Percentiles rank a stretch among this genome's conserved stretches.
Conservation (phyloP, 1,140 invertebrate genomes). For the Zaprionus vittiger region DNA sequence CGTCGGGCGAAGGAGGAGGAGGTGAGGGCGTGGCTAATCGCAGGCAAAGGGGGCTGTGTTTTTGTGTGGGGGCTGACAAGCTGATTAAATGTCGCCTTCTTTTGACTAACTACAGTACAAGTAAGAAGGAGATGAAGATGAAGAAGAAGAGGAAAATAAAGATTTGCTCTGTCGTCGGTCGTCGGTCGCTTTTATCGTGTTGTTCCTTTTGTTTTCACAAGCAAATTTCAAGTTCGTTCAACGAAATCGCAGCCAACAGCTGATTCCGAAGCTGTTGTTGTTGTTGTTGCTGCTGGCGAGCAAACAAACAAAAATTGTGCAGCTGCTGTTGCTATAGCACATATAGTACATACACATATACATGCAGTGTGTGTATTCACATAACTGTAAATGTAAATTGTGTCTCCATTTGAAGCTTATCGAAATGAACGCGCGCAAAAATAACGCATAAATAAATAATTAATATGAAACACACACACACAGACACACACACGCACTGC, state of each 20-base stretch:
- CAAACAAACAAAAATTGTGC: constrained; percentile 36
- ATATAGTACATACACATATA: constrained; percentile 5
- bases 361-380: constrained; percentile 8
- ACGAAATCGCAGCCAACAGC: constrained; percentile 63
- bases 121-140: constrained; percentile 6
- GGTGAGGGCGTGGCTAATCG: background rate
- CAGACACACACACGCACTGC: constrained; percentile 25
- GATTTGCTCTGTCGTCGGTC: constrained; percentile 23
- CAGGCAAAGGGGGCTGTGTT: background rate
- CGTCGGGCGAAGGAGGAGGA: background rate
- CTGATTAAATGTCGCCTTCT: constrained; percentile 47
- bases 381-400: constrained; percentile 80
- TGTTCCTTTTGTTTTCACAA: constrained; percentile 34
- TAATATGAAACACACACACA: constrained; percentile 63
- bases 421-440: constrained; percentile 76
- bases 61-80: background rate
- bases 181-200: constrained; percentile 51
- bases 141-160: constrained; percentile 32
- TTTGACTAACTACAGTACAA: constrained; percentile 8
- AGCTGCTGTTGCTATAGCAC: constrained; percentile 22
- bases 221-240: constrained; percentile 71
- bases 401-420: constrained; percentile 77
- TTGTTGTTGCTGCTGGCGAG: constrained; percentile 16
- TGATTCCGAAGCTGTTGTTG: constrained; percentile 44
- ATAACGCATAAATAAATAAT: constrained; percentile 81